Evolutionary conservation across 1,140 invertebrate species (phyloP).

Genomic region (Periplaneta americana): DNA sequence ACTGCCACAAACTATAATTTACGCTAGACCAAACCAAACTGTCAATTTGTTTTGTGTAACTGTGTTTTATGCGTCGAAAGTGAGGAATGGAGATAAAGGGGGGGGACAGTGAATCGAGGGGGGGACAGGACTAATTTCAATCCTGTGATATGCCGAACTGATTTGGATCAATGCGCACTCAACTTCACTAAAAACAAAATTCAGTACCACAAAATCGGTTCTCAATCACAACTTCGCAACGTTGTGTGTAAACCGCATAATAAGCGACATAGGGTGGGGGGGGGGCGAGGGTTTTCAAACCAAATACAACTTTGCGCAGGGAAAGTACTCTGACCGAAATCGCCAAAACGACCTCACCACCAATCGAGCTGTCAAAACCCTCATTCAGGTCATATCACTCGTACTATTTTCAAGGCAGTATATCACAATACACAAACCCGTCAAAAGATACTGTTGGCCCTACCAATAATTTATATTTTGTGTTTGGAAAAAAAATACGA

Average conservation of each 20-base stretch:
- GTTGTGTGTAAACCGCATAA: not conserved
- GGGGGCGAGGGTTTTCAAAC: too few species aligned
- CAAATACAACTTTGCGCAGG: not conserved
- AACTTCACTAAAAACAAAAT: not conserved
- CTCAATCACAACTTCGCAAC: not conserved
- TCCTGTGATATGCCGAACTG: not conserved
- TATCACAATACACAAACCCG: too few species aligned
- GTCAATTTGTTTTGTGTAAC: not conserved
- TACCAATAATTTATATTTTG: too few species aligned
- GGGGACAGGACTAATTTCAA: not conserved
- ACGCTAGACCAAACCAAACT: not conserved
- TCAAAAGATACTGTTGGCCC: too few species aligned
- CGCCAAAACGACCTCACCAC: too few species aligned
- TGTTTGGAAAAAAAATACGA: too few species aligned
- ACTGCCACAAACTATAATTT: not conserved
- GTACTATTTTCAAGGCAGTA: too few species aligned
- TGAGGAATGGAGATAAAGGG: not conserved
- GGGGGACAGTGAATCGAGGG: not conserved
- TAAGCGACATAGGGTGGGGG: too few species aligned
- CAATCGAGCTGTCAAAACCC: not conserved
- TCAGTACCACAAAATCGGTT: not conserved
- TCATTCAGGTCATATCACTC: not conserved
- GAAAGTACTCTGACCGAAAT: not conserved
- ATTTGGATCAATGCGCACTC: not conserved
- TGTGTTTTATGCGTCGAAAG: not conserved